Conservation (phyloP, 2,797 vertebrate genomes). For the Hephaestus fuliginosus region DNA sequence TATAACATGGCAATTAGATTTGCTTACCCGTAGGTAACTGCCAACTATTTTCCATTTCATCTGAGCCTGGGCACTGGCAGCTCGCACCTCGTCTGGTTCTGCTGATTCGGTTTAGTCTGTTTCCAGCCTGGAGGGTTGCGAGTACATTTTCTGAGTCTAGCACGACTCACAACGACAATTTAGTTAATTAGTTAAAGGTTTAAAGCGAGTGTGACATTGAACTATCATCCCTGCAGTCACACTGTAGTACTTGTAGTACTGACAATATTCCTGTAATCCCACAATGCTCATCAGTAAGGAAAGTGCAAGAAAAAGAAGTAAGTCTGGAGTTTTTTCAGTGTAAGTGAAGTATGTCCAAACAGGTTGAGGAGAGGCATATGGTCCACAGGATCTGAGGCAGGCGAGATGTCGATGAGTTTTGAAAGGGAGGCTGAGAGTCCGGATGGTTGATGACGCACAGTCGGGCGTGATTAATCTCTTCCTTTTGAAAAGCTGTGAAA, state of each 20-base stretch:
- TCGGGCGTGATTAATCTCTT: neutral
- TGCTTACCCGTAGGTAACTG: slow-evolving; percentile 38
- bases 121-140: slow-evolving; percentile 22
- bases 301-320: neutral
- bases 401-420: neutral
- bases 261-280: neutral
- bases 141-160: neutral
- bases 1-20: slow-evolving; percentile 50
- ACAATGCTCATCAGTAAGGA: neutral
- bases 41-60: slow-evolving; percentile 65
- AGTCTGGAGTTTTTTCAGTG: neutral
- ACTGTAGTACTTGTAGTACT: neutral
- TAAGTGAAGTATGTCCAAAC: neutral
- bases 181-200: neutral
- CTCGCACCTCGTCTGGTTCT: slow-evolving; percentile 49
- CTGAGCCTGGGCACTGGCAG: slow-evolving; percentile 33
- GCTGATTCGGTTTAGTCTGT: slow-evolving; percentile 36
- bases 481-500: neutral
- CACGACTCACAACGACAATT: neutral
- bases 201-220: neutral
- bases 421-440: slow-evolving; percentile 15
- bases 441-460: slow-evolving; percentile 16
- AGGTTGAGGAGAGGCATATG: slow-evolving; percentile 5
- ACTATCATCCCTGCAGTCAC: neutral
- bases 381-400: neutral